These are phyloP conservation scores for Drosophila micromelanica DNA, from an alignment of 1,140 invertebrate species.

Conservation along the genomic window DNA sequence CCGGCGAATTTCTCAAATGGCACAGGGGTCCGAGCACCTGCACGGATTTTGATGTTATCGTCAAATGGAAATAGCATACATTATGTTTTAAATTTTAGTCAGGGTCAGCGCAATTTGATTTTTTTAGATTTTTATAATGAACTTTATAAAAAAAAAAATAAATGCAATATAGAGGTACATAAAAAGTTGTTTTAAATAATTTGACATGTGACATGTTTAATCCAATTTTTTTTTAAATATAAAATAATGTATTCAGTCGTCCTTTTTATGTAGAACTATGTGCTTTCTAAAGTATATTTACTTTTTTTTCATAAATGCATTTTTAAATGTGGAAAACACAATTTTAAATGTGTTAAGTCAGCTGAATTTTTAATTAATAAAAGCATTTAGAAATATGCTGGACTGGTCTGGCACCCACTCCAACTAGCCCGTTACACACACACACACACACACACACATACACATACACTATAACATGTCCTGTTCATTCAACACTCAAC, in stretches of 20 bases:
- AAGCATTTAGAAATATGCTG: constrained; percentile 74
- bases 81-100: too few species aligned
- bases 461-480: background rate
- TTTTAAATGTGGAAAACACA: constrained; percentile 60
- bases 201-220: too few species aligned
- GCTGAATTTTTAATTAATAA: constrained; percentile 78
- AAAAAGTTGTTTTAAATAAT: background rate
- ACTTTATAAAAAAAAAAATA: background rate
- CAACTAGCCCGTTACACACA: background rate
- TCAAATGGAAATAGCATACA: constrained; percentile 42
- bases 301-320: constrained; percentile 50
- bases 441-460: background rate
- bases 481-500: constrained; percentile 5
- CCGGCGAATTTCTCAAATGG: constrained; percentile 58
- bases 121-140: background rate
- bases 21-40: background rate
- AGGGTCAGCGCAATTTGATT: too few species aligned
- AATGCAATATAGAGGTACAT: background rate
- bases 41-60: constrained; percentile 51
- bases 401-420: constrained; percentile 31
- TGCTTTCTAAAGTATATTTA: constrained; percentile 71
- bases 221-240: background rate
- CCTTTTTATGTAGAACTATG: constrained; percentile 4
- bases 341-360: constrained; percentile 76
- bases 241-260: background rate